Evolutionary conservation across 2,888 invertebrate species (phyloP), one percentile per base, ranked within the genome.

Genomic region (Amiota mariae): DNA sequence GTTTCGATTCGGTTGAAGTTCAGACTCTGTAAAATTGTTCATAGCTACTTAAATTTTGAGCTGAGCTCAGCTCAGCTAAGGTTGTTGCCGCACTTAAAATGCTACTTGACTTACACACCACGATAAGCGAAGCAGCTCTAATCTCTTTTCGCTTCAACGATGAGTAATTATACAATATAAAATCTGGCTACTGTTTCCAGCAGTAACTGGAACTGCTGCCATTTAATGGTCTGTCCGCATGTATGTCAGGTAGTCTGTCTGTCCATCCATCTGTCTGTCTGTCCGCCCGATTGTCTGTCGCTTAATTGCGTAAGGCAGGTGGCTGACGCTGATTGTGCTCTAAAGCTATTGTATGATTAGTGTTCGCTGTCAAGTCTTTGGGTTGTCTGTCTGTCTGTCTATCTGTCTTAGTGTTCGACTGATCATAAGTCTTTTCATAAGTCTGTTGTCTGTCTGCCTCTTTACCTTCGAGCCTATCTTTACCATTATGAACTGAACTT

Each of bases 231-330:
- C 15, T n/a, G 48, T 66, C 8, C 36, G 15, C 15, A 36, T 54
- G 79, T 84, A 82, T 82, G 82, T 81, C 77, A 51, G 76, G 77
- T 75, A 75, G 76, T 80, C 71, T 73, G 80, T 72, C 13, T 36
- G 56, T 54, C 18, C 59, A 49, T 12, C 51, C 20, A 18, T 12
- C n/a, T n/a, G n/a, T n/a, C n/a, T n/a, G n/a, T n/a, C 49, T 63
- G 36, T 63, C 2, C n/a, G 70, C 48, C 70, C 77, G 75, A 15
- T 72, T 18, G 71, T 51, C 67, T 72, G 75, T 73, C 78, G 80
- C 85, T 84, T 84, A 84, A 85, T 84, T 84, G 85, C 84, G 84
- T 84, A 84, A 84, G 85, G 84, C 84, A 84, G 84, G 84, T 84
- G 84, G 85, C 84, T 84, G 81, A 71, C 78, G 76, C 49, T 71